These are phyloP conservation scores for Actias luna DNA, from an alignment of 2,888 invertebrate species.

Conservation along the genomic window DNA sequence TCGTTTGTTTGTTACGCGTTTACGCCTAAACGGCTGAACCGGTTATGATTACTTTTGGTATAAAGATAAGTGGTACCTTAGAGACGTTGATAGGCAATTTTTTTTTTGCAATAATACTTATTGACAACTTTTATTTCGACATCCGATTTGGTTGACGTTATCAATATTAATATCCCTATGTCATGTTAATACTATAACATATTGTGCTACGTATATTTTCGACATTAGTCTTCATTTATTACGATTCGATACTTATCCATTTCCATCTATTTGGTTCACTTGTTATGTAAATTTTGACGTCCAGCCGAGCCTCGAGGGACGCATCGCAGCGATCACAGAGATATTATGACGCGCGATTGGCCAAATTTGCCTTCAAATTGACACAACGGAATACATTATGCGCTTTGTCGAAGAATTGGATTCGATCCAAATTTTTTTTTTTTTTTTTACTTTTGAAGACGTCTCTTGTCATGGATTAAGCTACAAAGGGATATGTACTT, in stretches of 20 bases:
- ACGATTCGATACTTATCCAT: constrained; percentile 7
- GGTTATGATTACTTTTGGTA: too few species aligned
- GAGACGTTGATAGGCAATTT: too few species aligned
- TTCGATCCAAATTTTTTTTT: neutral
- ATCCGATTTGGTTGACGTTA: too few species aligned
- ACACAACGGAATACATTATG: constrained; percentile 12
- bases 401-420: constrained; percentile 10
- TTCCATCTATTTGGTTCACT: constrained; percentile 13
- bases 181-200: too few species aligned
- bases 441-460: neutral
- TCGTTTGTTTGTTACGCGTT: too few species aligned
- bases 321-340: constrained; percentile 6
- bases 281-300: constrained; percentile 17
- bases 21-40: too few species aligned
- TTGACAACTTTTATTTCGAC: too few species aligned
- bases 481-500: too few species aligned
- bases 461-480: neutral
- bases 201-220: neutral
- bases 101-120: too few species aligned
- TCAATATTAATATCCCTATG: too few species aligned
- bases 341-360: constrained; percentile 14
- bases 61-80: too few species aligned
- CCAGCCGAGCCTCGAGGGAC: neutral
- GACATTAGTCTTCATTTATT: neutral
- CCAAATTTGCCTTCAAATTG: constrained; percentile 15